Conservation (phyloP, 2,888 invertebrate species). For the Stictocephala bisonia region DNA sequence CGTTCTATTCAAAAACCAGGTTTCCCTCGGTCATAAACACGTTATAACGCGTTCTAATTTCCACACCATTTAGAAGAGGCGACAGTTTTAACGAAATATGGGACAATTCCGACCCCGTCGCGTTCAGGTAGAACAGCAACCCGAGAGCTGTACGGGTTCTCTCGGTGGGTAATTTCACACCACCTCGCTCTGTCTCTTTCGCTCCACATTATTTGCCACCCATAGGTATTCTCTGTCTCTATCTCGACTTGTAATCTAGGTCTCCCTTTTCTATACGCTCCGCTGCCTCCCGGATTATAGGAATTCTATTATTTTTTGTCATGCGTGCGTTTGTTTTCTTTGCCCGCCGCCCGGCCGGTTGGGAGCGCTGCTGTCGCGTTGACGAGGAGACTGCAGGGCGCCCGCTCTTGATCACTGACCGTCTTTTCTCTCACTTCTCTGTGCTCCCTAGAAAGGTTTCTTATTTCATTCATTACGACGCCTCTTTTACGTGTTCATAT, state of each 20-base stretch:
- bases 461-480: too few species aligned
- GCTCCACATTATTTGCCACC: constrained; percentile 44
- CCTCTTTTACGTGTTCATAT: too few species aligned
- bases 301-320: constrained; percentile 49
- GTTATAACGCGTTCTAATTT: constrained; percentile 45
- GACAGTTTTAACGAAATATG: constrained; percentile 46
- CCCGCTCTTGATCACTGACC: constrained; percentile 20
- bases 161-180: constrained; percentile 46
- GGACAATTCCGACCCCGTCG: constrained; percentile 34
- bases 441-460: too few species aligned
- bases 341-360: constrained; percentile 3
- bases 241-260: constrained; percentile 46
- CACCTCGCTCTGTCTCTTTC: constrained; percentile 44
- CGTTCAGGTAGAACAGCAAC: constrained; percentile 39
- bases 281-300: constrained; percentile 46
- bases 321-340: constrained; percentile 47
- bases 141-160: background rate
- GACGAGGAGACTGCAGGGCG: constrained; percentile 39
- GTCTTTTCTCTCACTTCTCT: too few species aligned
- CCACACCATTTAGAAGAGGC: constrained; percentile 46
- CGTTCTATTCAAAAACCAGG: constrained; percentile 39
- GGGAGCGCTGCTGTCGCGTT: too few species aligned
- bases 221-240: constrained; percentile 46
- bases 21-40: constrained; percentile 43
- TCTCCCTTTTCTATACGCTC: constrained; percentile 43